Conservation (phyloP, 2,888 invertebrate genomes). For the Mimas tiliae region DNA sequence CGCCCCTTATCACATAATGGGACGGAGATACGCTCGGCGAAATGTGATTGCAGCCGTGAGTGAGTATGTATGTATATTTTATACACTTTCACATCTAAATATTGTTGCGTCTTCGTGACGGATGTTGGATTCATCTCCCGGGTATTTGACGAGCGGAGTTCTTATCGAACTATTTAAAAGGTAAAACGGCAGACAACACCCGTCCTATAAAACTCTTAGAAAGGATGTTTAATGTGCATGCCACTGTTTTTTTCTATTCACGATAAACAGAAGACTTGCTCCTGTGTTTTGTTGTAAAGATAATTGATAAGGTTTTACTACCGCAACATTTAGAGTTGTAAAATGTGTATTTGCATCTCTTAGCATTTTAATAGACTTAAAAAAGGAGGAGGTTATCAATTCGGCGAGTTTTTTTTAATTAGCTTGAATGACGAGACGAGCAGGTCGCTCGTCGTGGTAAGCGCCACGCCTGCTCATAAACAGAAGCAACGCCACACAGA, state of each 20-base stretch:
- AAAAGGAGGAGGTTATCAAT: no score
- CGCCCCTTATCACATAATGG: no score
- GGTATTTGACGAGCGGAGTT: conserved; percentile 56
- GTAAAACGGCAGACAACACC: conserved; percentile 51
- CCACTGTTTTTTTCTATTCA: conserved; percentile 39
- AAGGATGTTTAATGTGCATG: conserved; percentile 45
- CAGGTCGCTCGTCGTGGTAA: no score
- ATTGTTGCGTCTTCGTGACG: conserved; percentile 41
- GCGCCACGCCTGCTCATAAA: no score
- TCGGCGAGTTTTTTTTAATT: no score
- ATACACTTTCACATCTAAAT: conserved; percentile 38
- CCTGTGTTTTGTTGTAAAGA: conserved; percentile 17
- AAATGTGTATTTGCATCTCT: conserved; percentile 2
- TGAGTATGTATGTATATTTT: no score
- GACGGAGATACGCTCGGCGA: no score
- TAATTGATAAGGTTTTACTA: neutral
- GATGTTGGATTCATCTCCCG: conserved; percentile 79
- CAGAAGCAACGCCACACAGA: no score
- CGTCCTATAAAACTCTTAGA: conserved; percentile 27
- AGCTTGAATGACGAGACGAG: no score
- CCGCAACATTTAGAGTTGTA: neutral
- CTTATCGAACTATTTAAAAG: conserved; percentile 52
- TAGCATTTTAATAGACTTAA: neutral
- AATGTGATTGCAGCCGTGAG: no score
- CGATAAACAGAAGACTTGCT: conserved; percentile 17